Evolutionary conservation across 2,888 invertebrate genomes (phyloP).

Genomic region (Microplitis deprimator): DNA sequence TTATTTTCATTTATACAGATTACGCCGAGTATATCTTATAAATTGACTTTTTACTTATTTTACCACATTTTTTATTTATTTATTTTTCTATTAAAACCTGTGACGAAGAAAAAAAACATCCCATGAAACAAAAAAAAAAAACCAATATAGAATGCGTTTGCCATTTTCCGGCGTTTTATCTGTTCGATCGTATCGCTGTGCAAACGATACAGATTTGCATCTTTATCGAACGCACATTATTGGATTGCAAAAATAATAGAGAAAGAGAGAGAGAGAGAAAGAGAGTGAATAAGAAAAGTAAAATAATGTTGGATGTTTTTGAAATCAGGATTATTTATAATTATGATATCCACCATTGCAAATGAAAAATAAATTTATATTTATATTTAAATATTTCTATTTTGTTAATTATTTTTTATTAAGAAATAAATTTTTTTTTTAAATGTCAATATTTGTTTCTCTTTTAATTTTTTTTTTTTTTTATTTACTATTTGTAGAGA

Average conservation of each 20-base stretch:
- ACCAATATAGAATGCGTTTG: constrained; percentile 5
- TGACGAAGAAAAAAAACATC: neutral
- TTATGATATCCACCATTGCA: neutral
- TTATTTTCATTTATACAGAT: no score
- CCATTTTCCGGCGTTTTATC: constrained; percentile 6
- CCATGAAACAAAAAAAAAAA: constrained; percentile 20
- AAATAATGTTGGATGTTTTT: neutral
- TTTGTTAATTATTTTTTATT: no score
- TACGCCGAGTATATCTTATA: neutral
- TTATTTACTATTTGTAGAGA: no score
- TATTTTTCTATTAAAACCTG: neutral
- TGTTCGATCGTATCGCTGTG: constrained; percentile 25
- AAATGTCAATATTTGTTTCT: no score
- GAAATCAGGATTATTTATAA: neutral
- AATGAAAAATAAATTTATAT: no score
- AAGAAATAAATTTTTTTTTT: no score
- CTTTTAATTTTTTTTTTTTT: no score
- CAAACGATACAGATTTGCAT: constrained; percentile 52
- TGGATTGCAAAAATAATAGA: constrained; percentile 35
- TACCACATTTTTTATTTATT: neutral
- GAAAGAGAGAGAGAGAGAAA: neutral
- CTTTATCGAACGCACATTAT: constrained; percentile 54
- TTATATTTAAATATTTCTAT: no score
- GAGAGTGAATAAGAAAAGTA: neutral
- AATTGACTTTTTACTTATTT: neutral